Evolutionary conservation across 2,888 invertebrate genomes (phyloP).

Genomic region (Tromatobia lineatoria): DNA sequence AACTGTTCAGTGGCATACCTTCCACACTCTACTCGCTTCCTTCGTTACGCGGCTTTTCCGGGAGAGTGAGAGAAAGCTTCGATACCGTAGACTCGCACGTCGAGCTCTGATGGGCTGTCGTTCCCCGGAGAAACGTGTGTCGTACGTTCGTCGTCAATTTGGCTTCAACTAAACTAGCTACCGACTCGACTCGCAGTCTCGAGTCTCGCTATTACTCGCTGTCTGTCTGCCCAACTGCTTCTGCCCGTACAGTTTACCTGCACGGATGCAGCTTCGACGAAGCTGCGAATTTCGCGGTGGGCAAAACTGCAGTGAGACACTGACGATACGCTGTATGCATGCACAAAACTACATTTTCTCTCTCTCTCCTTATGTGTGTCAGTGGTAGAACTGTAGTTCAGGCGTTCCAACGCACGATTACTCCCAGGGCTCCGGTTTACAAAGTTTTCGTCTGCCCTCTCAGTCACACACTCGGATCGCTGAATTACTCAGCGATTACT

Average conservation of each 20-base stretch:
- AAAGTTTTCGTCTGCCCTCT: conserved; percentile 52
- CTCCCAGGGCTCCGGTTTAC: conserved; percentile 30
- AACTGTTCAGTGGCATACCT: conserved; percentile 26
- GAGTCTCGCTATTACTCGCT: conserved; percentile 24
- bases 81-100: conserved; percentile 11
- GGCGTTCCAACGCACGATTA: conserved; percentile 45
- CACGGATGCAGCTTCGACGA: not conserved
- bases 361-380: not conserved
- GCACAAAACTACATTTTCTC: not conserved
- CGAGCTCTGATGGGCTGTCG: conserved; percentile 15
- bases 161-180: conserved; percentile 29
- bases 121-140: conserved; percentile 35
- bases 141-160: conserved; percentile 36
- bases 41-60: not conserved
- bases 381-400: not conserved
- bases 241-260: conserved; percentile 1
- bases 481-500: conserved; percentile 59
- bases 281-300: not conserved
- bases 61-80: not conserved
- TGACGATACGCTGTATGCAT: not conserved
- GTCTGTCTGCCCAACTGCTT: conserved; percentile 29
- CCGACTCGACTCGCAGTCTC: not conserved
- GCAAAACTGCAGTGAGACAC: not conserved
- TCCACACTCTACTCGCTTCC: conserved; percentile 4
- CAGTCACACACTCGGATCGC: conserved; percentile 24